Evolutionary conservation across 1,140 invertebrate genomes (phyloP), one percentile per base, ranked within the genome.

Genomic region (Andricus grossulariae): DNA sequence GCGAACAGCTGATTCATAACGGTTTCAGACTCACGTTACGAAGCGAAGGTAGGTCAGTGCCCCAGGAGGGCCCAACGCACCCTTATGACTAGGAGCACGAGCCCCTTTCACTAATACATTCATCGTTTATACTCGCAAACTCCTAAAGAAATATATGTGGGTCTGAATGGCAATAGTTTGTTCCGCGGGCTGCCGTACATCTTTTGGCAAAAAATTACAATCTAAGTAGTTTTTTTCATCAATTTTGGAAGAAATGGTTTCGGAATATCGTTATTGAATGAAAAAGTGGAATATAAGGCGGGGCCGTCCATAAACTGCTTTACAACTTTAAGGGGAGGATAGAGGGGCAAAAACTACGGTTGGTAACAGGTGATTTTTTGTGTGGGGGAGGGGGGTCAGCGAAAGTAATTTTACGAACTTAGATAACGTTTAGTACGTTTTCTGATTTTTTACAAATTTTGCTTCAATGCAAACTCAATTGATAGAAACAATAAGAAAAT

Each of bases 41-140:
- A 73, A 80, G 81, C 81, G 79, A 78, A 85, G 87, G 85, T 88
- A 88, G 88, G 88, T 89, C 88, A 89, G 86, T 88, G 87, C 87
- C 86, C 84, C 82, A 81, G 80, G 77, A 84, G 80, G 80, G 79
- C 77, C 51, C 79, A 80, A 73, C 57, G 75, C 73, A 78, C 70
- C 75, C 73, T 71, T 74, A 54, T 54, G 60, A 66, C 60, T 66
- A 16, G 25, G 60, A 66, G 60, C 60, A 66, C 60, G 60, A 66
- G 60, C 60, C 60, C 60, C 60, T 45, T 45, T 66, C 25, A 66
- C 60, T 32, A 66, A 66, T 39, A 66, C 60, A 66, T n/a, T 39
- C 60, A 66, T 66, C 15, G 15, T 45, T 66, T 39, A 45, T 32
- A 45, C 39, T 45, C 39, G 39, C 10, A 8, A 11, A 45, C 39